Percentiles rank a stretch among this genome's conserved stretches.
Evolutionary conservation across 2,797 vertebrate genomes (phyloP).

Genomic region (Coccyzus lansbergi): DNA sequence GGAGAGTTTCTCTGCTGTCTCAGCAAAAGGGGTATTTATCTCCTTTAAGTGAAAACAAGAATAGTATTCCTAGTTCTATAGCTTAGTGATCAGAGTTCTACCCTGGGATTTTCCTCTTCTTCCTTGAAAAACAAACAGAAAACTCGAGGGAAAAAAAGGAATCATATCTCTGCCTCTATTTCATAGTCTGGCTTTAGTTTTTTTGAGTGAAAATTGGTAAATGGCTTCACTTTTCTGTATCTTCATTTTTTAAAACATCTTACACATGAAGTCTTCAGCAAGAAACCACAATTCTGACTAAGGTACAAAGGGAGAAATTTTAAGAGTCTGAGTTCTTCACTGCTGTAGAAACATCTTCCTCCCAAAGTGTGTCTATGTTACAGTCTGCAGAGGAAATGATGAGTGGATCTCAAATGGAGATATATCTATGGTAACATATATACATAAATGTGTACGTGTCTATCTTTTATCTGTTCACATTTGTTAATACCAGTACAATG

Average conservation of each 20-base stretch:
- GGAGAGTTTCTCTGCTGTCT: not conserved
- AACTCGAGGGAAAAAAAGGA: not conserved
- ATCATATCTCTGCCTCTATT: not conserved
- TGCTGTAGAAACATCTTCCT: not conserved
- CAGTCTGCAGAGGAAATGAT: not conserved
- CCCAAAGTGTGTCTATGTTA: not conserved
- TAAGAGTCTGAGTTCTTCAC: not conserved
- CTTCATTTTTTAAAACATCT: not conserved
- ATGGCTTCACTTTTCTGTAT: not conserved
- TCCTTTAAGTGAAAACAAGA: not conserved
- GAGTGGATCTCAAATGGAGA: not conserved
- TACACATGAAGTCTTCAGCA: not conserved
- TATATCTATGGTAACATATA: not conserved
- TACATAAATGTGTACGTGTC: too few relatives aligned
- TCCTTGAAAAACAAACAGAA: not conserved
- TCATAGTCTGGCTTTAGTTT: not conserved
- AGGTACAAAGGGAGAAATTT: not conserved
- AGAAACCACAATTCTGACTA: not conserved
- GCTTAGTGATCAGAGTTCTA: not conserved
- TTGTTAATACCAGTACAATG: not conserved
- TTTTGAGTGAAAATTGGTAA: not conserved
- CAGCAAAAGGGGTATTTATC: slow-evolving; percentile 4
- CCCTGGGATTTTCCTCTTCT: slow-evolving; percentile 2
- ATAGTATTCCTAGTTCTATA: not conserved
- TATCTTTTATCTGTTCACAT: not conserved